Evolutionary conservation across 2,797 vertebrate genomes (phyloP), one percentile per base, ranked within the genome.

Genomic region (Mionectes olivaceus): DNA sequence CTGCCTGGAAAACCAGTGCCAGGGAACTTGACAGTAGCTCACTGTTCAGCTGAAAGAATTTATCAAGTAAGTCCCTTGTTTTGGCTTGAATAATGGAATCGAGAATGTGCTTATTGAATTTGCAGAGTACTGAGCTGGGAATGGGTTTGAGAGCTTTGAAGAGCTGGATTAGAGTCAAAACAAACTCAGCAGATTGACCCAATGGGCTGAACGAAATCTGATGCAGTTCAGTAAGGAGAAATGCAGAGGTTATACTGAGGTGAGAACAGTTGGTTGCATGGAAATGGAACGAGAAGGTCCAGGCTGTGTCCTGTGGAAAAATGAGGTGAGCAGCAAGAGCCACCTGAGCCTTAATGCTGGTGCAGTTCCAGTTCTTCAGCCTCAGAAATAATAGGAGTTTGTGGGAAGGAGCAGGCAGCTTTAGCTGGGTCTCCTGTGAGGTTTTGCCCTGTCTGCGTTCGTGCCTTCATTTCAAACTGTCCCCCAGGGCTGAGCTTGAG

Each of bases 101-200:
- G 2, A 90, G 92, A 84, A 92, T 47, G 90, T 84, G 77, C 90
- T 96, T 82, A 91, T 90, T 92, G 90, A 88, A 81, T 86, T 83
- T 93, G 63, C 92, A 82, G 92, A 2, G 76, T n/a, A 43, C 65
- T 57, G 86, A 83, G 53, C 90, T 75, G 47, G 79, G 85, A 74
- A n/a, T 68, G 88, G 74, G 61, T 87, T 79, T 0, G 9, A 84
- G 89, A 87, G 77, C 83, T 94, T 79, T 93, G 89, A 93, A 79
- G 92, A 47, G 80, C 89, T 32, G 57, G 64, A 63, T 86, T 87
- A 68, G 67, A 50, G 73, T 65, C 77, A 87, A 82, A 94, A 60
- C 3, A 19, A 84, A 55, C 77, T 65, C 30, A 49, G 84, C 59
- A 59, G 61, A 47, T 33, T 41, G 74, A 75, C 59, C 53, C 13